Base-by-base conservation (phyloP, 2,888 invertebrate genomes). In the Oxyscelio sp. region DNA sequence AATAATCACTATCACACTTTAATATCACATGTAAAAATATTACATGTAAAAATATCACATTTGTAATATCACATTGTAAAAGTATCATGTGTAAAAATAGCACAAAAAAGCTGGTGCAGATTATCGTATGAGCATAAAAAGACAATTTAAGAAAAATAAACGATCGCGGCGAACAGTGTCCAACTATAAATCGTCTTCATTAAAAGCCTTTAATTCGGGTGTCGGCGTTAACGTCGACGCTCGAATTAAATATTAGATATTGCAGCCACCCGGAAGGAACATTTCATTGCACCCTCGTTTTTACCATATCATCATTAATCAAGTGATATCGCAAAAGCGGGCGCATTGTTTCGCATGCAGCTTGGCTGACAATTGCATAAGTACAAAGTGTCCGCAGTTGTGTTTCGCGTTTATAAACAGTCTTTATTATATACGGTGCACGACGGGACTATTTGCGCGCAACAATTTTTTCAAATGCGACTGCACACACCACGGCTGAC, bases 121-220 rank as follows among this genome's bases (percentile, higher is more conserved):
- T 40, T 40, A 43, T 54, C 11, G 45, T 21, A 17, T 19, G 40
- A 40, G 48, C 50, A 19, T 24, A 59, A 58, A 61, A 73, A 63
- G 54, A 65, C 74, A 80, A 34, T 40, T 52, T 38, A 65, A 58
- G 87, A 88, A 86, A 88, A 87, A 83, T 83, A 87, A 88, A 87
- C 87, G 83, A 85, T 84, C 79, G 84, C 68, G 87, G 75, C 85
- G 90, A 88, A 88, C 89, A 90, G 90, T 90, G 90, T 87, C 87
- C 89, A 89, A 91, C 90, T 90, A 92, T 91, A 91, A 91, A 91
- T 91, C 87, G 89, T 90, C 87, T 88, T 87, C 88, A 88, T 88
- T 90, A 90, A 81, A 73, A 50, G 70, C 54, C 70, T 15, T 52
- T 50, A 58, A 75, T 65, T 65, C 56, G 56, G 43, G 19, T 27